Percentiles rank a stretch among this genome's conserved stretches.
Evolutionary conservation across 1,140 invertebrate species (phyloP).

Genomic region (Brachionus manjavacas): DNA sequence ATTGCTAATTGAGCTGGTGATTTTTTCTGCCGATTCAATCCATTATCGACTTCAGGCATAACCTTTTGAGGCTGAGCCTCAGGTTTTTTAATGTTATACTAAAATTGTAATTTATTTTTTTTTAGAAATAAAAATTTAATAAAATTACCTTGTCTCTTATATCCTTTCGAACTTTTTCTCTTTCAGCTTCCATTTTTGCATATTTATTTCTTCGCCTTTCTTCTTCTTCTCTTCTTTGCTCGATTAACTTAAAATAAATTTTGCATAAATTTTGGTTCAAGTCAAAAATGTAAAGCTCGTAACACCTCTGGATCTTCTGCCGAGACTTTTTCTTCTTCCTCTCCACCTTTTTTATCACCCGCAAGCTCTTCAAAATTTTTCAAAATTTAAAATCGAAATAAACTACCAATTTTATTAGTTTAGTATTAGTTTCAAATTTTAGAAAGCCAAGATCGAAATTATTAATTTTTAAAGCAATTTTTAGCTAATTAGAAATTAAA

Average conservation of each 20-base stretch:
- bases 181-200: conserved; percentile 42
- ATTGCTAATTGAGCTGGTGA: conserved; percentile 24
- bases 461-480: background rate
- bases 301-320: conserved; percentile 41
- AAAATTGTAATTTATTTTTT: background rate
- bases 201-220: conserved; percentile 37
- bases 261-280: background rate
- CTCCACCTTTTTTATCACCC: conserved; percentile 42
- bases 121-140: background rate
- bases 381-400: background rate
- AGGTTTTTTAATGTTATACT: conserved; percentile 37
- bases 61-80: background rate
- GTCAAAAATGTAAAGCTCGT: background rate
- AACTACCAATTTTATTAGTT: background rate
- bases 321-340: conserved; percentile 2
- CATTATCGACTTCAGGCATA: conserved; percentile 27
- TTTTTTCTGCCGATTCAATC: conserved; percentile 27
- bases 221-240: conserved; percentile 40
- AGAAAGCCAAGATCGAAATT: background rate
- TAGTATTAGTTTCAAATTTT: background rate
- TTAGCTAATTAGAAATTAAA: background rate
- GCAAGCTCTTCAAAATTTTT: background rate
- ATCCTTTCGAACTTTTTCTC: conserved; percentile 38
- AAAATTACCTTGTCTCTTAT: conserved; percentile 36
- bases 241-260: conserved; percentile 1